Percentiles rank a stretch among this genome's conserved stretches.
Conservation (phyloP, 2,888 invertebrate genomes). For the Hipparchia sbordonii region DNA sequence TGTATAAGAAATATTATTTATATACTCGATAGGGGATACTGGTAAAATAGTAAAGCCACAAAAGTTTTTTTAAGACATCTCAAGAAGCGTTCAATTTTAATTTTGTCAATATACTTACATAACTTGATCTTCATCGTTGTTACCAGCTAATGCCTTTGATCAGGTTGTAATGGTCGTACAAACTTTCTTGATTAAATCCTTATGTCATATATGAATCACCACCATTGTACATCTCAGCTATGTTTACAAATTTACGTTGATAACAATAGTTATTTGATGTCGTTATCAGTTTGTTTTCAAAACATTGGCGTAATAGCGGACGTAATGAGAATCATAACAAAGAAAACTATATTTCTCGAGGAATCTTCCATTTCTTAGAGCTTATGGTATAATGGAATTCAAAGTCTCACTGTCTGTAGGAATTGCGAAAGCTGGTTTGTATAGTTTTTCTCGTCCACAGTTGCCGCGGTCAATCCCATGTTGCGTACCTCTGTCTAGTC, state of each 20-base stretch:
- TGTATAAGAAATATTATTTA: too few relatives aligned
- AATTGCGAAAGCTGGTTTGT: constrained; percentile 9
- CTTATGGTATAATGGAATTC: constrained; percentile 6
- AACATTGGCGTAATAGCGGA: neutral
- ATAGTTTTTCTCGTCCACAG: constrained; percentile 40
- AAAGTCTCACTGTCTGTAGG: constrained; percentile 17
- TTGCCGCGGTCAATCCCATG: constrained; percentile 63
- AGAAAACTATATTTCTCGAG: neutral
- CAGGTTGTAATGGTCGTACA: neutral
- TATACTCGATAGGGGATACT: too few relatives aligned
- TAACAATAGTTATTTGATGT: constrained; percentile 12
- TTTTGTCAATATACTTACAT: neutral
- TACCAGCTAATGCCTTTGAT: constrained; percentile 21
- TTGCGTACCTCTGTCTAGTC: constrained; percentile 71
- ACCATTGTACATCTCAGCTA: constrained; percentile 11
- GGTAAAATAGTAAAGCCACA: too few relatives aligned
- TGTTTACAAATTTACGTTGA: constrained; percentile 28
- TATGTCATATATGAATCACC: constrained; percentile 16
- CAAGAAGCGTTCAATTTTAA: too few relatives aligned
- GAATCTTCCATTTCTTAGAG: constrained; percentile 19
- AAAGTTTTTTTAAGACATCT: too few relatives aligned
- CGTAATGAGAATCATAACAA: neutral
- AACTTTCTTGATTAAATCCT: neutral
- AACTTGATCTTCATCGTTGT: constrained; percentile 18
- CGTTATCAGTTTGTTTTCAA: constrained; percentile 18